Evolutionary conservation across 2,888 invertebrate species (phyloP).

Genomic region (Lissocephala sabroskyi): DNA sequence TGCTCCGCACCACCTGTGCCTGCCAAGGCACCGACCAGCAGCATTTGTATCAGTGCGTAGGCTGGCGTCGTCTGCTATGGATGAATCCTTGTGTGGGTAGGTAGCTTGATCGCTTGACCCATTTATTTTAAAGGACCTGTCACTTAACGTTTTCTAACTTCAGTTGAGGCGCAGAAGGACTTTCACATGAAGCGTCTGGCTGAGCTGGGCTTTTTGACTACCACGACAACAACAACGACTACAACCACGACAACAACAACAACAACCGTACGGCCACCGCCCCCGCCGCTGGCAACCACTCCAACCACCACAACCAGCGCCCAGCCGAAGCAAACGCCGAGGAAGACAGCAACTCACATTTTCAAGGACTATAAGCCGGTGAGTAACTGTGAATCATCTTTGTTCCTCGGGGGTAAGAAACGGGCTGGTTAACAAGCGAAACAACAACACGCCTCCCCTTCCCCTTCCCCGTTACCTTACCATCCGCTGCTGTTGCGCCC

Average conservation of each 20-base stretch:
- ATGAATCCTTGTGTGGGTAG: constrained; percentile 94
- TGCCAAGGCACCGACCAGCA: constrained; percentile 90
- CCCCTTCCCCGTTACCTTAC: too few relatives aligned
- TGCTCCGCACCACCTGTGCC: constrained; percentile 88
- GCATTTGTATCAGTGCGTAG: constrained; percentile 89
- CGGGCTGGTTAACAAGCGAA: constrained; percentile 27
- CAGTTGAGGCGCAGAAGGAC: constrained; percentile 92
- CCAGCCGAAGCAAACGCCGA: constrained; percentile 63
- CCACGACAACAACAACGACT: constrained; percentile 72
- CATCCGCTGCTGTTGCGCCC: too few relatives aligned
- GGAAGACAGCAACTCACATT: constrained; percentile 60
- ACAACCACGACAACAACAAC: constrained; percentile 74
- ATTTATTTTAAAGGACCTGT: background rate
- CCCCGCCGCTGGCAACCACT: constrained; percentile 62
- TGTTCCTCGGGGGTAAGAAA: too few relatives aligned
- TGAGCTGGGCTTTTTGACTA: constrained; percentile 73
- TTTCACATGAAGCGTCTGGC: constrained; percentile 80
- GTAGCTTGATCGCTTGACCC: constrained; percentile 62
- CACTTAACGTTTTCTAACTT: constrained; percentile 45
- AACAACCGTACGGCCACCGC: constrained; percentile 52
- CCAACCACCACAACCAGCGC: constrained; percentile 70
- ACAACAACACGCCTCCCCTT: constrained; percentile 25
- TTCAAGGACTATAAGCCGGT: constrained; percentile 51
- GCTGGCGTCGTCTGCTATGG: constrained; percentile 92
- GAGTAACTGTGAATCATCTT: too few relatives aligned